Evolutionary conservation across 2,113 vertebrate genomes (phyloP).

Genomic region (Leucopternis melanops): DNA sequence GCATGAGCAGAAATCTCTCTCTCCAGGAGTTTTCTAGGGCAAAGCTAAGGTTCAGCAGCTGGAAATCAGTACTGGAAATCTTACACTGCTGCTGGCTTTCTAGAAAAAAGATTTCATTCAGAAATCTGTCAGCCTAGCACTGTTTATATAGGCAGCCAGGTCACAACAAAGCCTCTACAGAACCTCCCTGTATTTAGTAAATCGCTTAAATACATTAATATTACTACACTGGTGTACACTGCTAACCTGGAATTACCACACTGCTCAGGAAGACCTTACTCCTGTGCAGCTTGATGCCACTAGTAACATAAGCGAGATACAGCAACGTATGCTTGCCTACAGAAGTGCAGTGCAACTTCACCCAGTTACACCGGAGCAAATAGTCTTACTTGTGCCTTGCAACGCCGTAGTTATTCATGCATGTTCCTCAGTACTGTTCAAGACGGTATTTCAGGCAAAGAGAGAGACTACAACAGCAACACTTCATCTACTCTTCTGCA

Average conservation of each 20-base stretch:
- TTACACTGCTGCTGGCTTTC: background rate
- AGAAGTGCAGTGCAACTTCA: background rate
- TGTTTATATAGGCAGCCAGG: background rate
- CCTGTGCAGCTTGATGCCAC: background rate
- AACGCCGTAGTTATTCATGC: rapidly evolving
- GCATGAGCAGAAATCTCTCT: background rate
- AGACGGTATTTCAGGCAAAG: background rate
- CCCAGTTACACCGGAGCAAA: background rate
- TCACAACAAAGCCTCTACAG: background rate
- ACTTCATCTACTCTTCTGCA: background rate
- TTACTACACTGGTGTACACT: background rate
- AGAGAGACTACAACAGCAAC: background rate
- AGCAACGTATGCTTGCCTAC: rapidly evolving
- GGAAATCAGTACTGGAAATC: background rate
- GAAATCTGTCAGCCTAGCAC: background rate
- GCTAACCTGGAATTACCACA: background rate
- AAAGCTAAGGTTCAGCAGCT: background rate
- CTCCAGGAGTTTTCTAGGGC: background rate
- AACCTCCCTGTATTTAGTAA: background rate
- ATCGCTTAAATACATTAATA: background rate
- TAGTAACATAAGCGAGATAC: rapidly evolving
- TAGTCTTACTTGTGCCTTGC: background rate
- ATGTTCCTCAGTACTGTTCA: background rate
- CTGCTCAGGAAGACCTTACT: background rate
- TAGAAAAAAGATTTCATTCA: background rate